These are phyloP conservation scores for Philaenus spumarius DNA, from an alignment of 1,140 invertebrate species.

Conservation along the genomic window DNA sequence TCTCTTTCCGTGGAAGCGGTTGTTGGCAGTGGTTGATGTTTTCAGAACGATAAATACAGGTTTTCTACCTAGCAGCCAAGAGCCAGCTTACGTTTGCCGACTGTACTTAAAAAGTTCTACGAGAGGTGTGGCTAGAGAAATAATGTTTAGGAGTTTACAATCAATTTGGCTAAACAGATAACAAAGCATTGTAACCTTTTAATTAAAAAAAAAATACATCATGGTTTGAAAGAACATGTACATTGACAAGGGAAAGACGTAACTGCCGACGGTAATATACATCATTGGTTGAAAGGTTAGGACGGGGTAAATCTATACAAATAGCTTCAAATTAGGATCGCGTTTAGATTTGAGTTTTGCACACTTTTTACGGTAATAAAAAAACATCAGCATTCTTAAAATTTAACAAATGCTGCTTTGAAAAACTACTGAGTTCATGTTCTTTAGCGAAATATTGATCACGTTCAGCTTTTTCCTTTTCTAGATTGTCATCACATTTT, in stretches of 20 bases:
- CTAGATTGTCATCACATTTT: neutral
- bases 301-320: conserved; percentile 10
- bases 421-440: neutral
- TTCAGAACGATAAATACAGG: no score
- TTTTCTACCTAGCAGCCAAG: no score
- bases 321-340: conserved; percentile 6
- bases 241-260: neutral
- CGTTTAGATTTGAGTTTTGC: neutral
- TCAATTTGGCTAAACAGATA: no score
- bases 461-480: neutral
- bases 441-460: no score
- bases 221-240: neutral
- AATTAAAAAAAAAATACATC: conserved; percentile 22
- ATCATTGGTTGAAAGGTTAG: neutral
- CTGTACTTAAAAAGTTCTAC: no score
- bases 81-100: no score
- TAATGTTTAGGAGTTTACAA: no score
- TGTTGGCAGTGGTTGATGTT: no score
- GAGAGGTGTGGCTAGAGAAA: no score
- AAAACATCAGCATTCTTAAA: conserved; percentile 9
- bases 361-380: neutral
- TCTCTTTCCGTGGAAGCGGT: no score
- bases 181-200: conserved; percentile 20
- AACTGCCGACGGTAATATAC: neutral
- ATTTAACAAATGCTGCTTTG: neutral